Conservation (phyloP, 2,113 vertebrate species). For the Ophiodon elongatus region DNA sequence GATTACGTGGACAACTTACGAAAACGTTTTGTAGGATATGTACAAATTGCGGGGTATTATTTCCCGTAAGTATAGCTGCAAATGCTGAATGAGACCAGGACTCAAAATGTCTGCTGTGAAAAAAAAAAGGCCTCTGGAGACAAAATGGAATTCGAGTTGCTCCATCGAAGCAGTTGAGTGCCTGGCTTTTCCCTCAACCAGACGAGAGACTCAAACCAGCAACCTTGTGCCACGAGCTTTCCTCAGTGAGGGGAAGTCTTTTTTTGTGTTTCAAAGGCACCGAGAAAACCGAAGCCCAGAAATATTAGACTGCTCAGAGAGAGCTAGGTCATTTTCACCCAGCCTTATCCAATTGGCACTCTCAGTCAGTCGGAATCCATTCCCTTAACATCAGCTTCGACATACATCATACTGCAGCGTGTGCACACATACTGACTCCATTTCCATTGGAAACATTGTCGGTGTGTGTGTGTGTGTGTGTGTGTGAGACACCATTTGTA, state of each 20-base stretch:
- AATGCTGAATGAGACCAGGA: background rate
- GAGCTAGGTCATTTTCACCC: constrained; percentile 55
- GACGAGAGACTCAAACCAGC: background rate
- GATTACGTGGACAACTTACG: no score
- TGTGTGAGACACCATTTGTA: constrained; percentile 59
- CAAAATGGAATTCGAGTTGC: no score
- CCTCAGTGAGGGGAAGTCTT: background rate
- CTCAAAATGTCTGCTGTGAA: background rate
- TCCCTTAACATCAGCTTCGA: constrained; percentile 59
- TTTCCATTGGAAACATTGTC: constrained; percentile 52
- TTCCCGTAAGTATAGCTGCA: no score
- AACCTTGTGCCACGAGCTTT: background rate
- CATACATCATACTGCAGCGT: constrained; percentile 46
- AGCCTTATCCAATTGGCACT: constrained; percentile 62
- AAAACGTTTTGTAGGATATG: no score
- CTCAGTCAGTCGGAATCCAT: constrained; percentile 59
- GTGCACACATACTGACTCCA: constrained; percentile 46
- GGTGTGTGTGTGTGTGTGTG: background rate
- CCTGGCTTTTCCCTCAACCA: background rate
- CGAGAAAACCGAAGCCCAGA: constrained; percentile 11
- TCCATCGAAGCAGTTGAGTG: background rate
- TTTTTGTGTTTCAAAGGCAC: constrained; percentile 10
- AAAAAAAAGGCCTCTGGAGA: no score
- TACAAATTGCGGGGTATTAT: no score
- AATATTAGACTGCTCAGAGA: constrained; percentile 30